Evolutionary conservation across 1,140 invertebrate species (phyloP).

Genomic region (Pogonomyrmex barbatus): DNA sequence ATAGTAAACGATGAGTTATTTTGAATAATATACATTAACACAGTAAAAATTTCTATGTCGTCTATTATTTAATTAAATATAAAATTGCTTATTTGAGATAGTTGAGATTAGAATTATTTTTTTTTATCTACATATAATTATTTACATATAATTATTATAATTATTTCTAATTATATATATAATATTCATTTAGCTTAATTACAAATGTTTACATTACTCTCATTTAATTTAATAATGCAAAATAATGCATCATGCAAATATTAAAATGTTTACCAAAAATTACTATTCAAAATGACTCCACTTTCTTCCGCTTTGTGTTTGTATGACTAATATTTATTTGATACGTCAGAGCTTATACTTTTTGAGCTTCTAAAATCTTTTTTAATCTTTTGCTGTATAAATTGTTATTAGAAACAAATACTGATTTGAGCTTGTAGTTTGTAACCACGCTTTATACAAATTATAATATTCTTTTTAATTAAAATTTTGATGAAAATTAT

Average conservation of each 20-base stretch:
- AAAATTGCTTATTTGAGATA: not conserved
- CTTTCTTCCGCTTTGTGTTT: not conserved
- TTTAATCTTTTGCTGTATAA: not conserved
- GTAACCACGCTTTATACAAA: not conserved
- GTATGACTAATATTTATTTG: not conserved
- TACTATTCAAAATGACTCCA: not conserved
- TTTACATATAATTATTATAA: too few relatives aligned
- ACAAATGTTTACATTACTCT: not conserved
- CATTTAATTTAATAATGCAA: not conserved
- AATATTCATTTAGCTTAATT: not conserved
- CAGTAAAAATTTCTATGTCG: not conserved
- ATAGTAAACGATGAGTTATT: not conserved
- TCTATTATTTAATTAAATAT: conserved; percentile 3
- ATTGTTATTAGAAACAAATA: conserved; percentile 18
- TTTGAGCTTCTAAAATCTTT: not conserved
- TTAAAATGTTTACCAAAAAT: not conserved
- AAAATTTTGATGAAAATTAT: conserved; percentile 18
- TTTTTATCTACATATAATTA: too few relatives aligned
- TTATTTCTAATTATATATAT: not conserved
- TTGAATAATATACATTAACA: not conserved
- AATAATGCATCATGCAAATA: not conserved
- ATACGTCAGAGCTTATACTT: not conserved
- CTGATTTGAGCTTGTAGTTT: not conserved
- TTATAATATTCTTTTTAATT: conserved; percentile 40
- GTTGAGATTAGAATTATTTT: too few relatives aligned